phyloP scores from a whole-genome alignment of 2,797 vertebrate genomes.

The Leptoclinus maculatus region DNA sequence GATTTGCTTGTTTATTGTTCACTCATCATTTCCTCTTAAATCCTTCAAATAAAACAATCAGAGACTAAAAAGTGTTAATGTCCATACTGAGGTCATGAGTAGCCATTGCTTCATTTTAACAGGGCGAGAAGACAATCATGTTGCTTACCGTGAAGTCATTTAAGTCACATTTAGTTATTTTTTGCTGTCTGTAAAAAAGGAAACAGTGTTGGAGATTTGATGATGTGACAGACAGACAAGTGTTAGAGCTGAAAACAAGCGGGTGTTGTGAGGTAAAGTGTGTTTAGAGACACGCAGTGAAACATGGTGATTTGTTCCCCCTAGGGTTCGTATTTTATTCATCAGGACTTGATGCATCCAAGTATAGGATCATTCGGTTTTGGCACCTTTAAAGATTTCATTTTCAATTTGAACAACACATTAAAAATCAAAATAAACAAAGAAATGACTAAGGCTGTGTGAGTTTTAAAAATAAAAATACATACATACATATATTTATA shows the following conservation, averaged over 20 bases:
- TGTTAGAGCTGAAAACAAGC: constrained; percentile 11
- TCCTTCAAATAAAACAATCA: not conserved
- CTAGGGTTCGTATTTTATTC: constrained; percentile 87
- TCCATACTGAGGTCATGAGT: not conserved
- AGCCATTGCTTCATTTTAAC: not conserved
- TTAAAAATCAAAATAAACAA: constrained; percentile 79
- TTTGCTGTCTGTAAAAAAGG: not conserved
- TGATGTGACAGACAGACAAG: constrained; percentile 15
- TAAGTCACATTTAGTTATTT: not conserved
- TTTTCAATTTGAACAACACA: constrained; percentile 85
- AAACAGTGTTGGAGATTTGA: constrained; percentile 4
- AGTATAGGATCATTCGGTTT: constrained; percentile 87
- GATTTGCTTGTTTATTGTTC: not conserved
- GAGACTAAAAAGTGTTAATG: not conserved
- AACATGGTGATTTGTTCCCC: constrained; percentile 78
- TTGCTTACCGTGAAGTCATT: not conserved
- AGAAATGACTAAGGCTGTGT: constrained; percentile 86
- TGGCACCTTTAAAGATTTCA: constrained; percentile 88
- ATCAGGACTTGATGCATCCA: constrained; percentile 87
- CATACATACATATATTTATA: constrained; percentile 79
- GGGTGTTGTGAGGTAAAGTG: constrained; percentile 15
- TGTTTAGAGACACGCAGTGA: constrained; percentile 73
- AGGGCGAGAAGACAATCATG: not conserved
- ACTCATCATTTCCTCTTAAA: not conserved
- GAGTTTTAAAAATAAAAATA: constrained; percentile 83